These are phyloP conservation scores for Cyanoramphus novaezelandiae DNA, from an alignment of 2,113 vertebrate genomes.

Conservation along the genomic window DNA sequence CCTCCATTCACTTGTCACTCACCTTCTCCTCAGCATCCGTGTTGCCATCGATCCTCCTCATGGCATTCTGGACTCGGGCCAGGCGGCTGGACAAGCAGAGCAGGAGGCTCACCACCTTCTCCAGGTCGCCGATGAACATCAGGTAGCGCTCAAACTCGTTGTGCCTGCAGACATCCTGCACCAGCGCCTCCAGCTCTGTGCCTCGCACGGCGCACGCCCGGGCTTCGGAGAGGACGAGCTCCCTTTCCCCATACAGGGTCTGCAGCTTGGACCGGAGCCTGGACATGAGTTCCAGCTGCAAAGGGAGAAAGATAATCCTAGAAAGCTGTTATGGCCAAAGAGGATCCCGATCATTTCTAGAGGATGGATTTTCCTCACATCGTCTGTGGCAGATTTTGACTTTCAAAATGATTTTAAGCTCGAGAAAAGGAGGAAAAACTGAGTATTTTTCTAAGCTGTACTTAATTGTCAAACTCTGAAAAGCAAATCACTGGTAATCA, in stretches of 20 bases:
- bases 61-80: conserved; percentile 84
- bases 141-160: conserved; percentile 85
- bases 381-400: background rate
- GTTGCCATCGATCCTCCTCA: conserved; percentile 76
- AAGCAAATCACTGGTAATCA: background rate
- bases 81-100: conserved; percentile 90
- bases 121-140: conserved; percentile 89
- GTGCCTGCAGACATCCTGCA: conserved; percentile 77
- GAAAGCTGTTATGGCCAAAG: background rate
- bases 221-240: conserved; percentile 64
- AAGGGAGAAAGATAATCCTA: background rate
- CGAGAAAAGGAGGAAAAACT: accelerated
- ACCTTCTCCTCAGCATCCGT: conserved; percentile 89
- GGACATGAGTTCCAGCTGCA: conserved; percentile 77
- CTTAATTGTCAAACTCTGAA: background rate
- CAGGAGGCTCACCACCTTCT: conserved; percentile 90
- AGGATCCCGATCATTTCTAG: accelerated
- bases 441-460: background rate
- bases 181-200: conserved; percentile 64
- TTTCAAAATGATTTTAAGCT: background rate
- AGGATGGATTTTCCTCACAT: background rate
- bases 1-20: background rate
- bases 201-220: conserved; percentile 60
- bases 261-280: conserved; percentile 73
- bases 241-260: conserved; percentile 66